Base-by-base conservation (phyloP, 2,888 invertebrate genomes). In the Tupiocoris notatus region DNA sequence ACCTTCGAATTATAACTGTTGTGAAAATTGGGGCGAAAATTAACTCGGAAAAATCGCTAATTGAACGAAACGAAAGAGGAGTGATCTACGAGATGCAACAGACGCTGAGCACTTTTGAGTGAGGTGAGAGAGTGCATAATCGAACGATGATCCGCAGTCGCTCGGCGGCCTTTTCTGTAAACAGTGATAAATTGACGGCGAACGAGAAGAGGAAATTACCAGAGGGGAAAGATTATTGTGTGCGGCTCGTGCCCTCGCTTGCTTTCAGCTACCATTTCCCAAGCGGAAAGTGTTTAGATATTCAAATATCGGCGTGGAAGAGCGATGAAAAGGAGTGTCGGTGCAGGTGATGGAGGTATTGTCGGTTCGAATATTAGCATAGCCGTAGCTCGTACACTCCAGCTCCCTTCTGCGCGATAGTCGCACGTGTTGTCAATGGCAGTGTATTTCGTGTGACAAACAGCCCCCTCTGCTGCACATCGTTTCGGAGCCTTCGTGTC, bases 371-470 rank as follows among this genome's bases (percentile, higher is more conserved):
- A 73, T 73, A 73, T 73, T 73, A 73, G 62, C 73, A 73, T 73
- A 63, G 73, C 73, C 63, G 20, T 54, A 62, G 39, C 39, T 3
- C n/a, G n/a, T n/a, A n/a, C n/a, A n/a, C n/a, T n/a, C n/a, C n/a
- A n/a, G n/a, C n/a, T n/a, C n/a, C n/a, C n/a, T n/a, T n/a, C n/a
- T n/a, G n/a, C n/a, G 61, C 71, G 17, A 71, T 22, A 71, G 73
- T 63, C 73, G 62, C 73, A 73, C 73, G 73, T 73, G 73, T 73
- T 73, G 73, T 73, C 73, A 63, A 73, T 73, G 73, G 63, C 73
- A 62, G 70, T 70, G 70, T 59, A 70, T 62, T 62, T 62, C 39
- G 73, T 73, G 62, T 73, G 73, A 73, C 73, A 62, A 73, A 73
- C 73, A 62, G 73, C 73, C 25, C 61, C n/a, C 62, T 61, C 22